Evolutionary conservation across 1,140 invertebrate genomes (phyloP).

Genomic region (Phymorhynchus buccinoides): DNA sequence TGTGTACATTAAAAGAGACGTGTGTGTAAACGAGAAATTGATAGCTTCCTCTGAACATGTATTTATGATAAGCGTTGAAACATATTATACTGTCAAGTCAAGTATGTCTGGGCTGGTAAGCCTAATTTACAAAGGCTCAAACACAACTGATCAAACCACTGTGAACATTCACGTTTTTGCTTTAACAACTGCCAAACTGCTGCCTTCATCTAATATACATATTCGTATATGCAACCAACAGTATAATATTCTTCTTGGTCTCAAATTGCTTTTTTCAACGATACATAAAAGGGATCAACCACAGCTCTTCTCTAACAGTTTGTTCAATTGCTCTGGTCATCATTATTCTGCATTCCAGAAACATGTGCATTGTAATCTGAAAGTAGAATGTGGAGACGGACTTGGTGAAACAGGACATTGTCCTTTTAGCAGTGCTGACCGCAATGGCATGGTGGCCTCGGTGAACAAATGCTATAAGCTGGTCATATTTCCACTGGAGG

Average conservation of each 20-base stretch:
- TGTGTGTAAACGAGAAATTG: not conserved
- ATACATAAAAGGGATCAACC: not conserved
- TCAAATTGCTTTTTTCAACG: not conserved
- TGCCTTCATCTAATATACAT: not conserved
- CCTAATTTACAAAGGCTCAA: not conserved
- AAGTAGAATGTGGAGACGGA: conserved; percentile 5
- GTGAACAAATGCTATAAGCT: not conserved
- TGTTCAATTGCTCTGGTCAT: not conserved
- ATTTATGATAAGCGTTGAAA: not conserved
- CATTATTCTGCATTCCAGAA: not conserved
- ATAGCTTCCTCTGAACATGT: not conserved
- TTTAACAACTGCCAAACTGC: not conserved
- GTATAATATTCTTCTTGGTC: no score
- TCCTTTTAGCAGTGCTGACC: conserved; percentile 20
- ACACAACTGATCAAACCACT: not conserved
- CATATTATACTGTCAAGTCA: not conserved
- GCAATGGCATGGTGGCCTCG: conserved; percentile 3
- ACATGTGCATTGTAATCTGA: conserved; percentile 24
- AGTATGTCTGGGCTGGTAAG: no score
- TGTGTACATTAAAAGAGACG: no score
- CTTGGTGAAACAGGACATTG: conserved; percentile 11
- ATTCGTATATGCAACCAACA: not conserved
- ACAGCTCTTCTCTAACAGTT: not conserved
- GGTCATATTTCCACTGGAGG: not conserved
- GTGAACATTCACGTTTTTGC: not conserved